phyloP scores from a whole-genome alignment of 2,888 invertebrate species.

The Quadroppia sp. region DNA sequence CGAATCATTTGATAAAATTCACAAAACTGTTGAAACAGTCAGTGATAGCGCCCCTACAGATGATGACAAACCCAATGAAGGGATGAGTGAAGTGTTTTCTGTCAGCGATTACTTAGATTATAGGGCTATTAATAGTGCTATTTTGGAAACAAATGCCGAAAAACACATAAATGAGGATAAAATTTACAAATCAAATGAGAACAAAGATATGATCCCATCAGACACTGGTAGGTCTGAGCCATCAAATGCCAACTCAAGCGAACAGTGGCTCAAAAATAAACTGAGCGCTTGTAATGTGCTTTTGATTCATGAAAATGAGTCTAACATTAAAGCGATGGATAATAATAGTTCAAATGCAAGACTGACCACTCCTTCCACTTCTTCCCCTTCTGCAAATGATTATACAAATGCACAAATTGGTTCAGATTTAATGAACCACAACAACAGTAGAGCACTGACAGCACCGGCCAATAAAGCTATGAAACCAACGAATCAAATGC shows the following conservation, averaged over 20 bases:
- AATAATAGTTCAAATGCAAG: not conserved
- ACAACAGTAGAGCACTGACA: not conserved
- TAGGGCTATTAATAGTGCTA: constrained; percentile 59
- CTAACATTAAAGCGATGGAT: not conserved
- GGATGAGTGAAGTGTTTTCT: constrained; percentile 62
- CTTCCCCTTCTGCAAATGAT: not conserved
- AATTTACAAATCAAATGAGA: not conserved
- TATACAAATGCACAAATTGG: not conserved
- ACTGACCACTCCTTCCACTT: constrained; percentile 6
- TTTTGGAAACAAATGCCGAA: constrained; percentile 72
- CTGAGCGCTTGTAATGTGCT: constrained; percentile 24
- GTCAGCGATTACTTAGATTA: constrained; percentile 74
- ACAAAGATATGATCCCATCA: not conserved
- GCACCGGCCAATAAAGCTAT: not conserved
- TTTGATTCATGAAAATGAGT: constrained; percentile 32
- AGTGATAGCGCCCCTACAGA: not conserved
- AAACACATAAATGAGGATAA: constrained; percentile 57
- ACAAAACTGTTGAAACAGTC: not conserved
- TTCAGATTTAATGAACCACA: constrained; percentile 5
- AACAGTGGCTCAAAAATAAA: constrained; percentile 17
- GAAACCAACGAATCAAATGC: not conserved
- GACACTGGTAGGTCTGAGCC: not conserved
- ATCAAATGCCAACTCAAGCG: not conserved
- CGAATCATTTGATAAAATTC: constrained; percentile 24
- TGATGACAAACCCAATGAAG: not conserved